Conservation (phyloP, 1,140 invertebrate species). For the Pantala flavescens region DNA sequence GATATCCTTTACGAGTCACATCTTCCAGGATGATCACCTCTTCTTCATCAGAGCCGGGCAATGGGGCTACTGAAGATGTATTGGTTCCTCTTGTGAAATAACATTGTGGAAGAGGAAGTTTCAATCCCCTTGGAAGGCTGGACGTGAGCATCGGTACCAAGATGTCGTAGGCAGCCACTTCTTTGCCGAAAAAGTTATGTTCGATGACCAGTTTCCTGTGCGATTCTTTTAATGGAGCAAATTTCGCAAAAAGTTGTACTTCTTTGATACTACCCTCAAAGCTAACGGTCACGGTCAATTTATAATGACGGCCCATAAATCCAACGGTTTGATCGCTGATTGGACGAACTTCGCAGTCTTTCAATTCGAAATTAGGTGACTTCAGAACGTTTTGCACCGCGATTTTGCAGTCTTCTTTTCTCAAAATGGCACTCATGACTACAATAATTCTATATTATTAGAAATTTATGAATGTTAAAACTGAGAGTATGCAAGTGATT, state of each 20-base stretch:
- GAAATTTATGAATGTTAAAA: no score
- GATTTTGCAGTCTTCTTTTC: not conserved
- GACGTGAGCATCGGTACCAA: slow-evolving; percentile 33
- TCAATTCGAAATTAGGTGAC: not conserved
- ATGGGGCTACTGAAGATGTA: slow-evolving; percentile 28
- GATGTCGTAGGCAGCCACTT: slow-evolving; percentile 35
- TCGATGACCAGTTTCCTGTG: slow-evolving; percentile 36
- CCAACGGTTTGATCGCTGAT: slow-evolving; percentile 36
- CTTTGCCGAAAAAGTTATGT: slow-evolving; percentile 40
- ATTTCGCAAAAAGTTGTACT: slow-evolving; percentile 40
- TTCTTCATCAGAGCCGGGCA: slow-evolving; percentile 35
- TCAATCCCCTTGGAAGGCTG: not conserved
- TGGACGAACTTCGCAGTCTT: not conserved
- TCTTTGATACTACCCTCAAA: slow-evolving; percentile 19
- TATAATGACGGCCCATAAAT: slow-evolving; percentile 40
- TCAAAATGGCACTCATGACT: not conserved
- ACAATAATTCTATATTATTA: no score
- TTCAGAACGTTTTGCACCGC: not conserved
- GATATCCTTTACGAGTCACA: slow-evolving; percentile 31
- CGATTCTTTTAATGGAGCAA: slow-evolving; percentile 32
- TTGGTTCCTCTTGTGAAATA: slow-evolving; percentile 25
- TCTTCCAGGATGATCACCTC: slow-evolving; percentile 40
- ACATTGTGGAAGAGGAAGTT: slow-evolving; percentile 18
- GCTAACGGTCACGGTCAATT: slow-evolving; percentile 24
- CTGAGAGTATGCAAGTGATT: no score